Evolutionary conservation across 2,888 invertebrate genomes (phyloP), one percentile per base, ranked within the genome.

Genomic region (Druceiella hillmani): DNA sequence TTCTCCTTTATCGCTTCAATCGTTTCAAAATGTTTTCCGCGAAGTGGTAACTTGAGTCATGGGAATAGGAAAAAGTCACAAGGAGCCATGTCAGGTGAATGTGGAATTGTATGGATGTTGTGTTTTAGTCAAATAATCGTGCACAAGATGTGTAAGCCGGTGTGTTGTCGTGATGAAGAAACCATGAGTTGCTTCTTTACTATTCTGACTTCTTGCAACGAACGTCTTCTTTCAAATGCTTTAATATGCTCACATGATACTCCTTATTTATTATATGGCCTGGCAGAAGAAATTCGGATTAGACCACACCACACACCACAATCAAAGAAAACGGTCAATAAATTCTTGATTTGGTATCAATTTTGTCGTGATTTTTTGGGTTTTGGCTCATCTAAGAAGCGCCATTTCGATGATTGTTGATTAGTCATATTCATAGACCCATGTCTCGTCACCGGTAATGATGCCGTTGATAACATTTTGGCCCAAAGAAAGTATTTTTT

Each of bases 401-500:
- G n/a, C n/a, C n/a, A n/a, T n/a, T n/a, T n/a, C n/a, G n/a, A n/a
- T n/a, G n/a, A n/a, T n/a, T n/a, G n/a, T n/a, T n/a, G n/a, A n/a
- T n/a, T n/a, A n/a, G n/a, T 20, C 22, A 20, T 20, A 20, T 20
- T 20, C 22, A 20, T 20, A 20, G n/a, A 20, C 22, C 22, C 22
- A 20, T 20, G 22, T 6, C 6, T 20, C 22, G 22, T 20, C 22
- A 20, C 22, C 22, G n/a, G 22, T 20, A 20, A 20, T 20, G n/a
- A 20, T 20, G 22, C 6, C 6, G 6, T 20, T 9, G 22, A 20
- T 20, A 20, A 20, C 22, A 20, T 20, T 20, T 20, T 20, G 22
- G 22, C 22, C 6, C 22, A 20, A 20, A 20, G 22, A 20, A 20
- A 20, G 6, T 9, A 20, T 20, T 20, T 20, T 9, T 20, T 20